phyloP scores from a whole-genome alignment of 2,113 vertebrate species.

The Gymnorhina tibicen region DNA sequence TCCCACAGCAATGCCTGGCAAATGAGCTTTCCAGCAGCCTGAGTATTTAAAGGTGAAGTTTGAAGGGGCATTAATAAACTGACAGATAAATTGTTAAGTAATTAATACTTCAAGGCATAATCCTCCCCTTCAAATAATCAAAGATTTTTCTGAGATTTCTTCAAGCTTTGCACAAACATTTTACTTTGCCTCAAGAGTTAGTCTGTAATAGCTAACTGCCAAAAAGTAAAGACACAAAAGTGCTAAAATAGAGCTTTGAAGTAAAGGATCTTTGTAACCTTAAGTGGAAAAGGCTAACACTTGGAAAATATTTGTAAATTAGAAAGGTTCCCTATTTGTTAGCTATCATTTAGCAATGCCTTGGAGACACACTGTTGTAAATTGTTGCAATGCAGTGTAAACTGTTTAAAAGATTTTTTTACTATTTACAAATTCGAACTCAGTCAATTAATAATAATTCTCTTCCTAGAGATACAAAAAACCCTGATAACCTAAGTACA shows the following conservation, averaged over 20 bases:
- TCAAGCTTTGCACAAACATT: background rate
- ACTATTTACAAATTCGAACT: background rate
- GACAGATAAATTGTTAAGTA: slow-evolving; percentile 41
- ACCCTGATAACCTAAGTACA: background rate
- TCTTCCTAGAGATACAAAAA: background rate
- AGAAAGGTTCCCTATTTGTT: background rate
- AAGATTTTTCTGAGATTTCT: background rate
- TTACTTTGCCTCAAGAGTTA: background rate
- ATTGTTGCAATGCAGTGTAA: background rate
- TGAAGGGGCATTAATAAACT: slow-evolving; percentile 31
- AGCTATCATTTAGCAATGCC: background rate
- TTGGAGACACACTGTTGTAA: background rate
- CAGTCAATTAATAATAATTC: background rate
- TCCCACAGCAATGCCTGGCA: background rate
- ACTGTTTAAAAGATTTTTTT: background rate
- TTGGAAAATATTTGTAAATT: background rate
- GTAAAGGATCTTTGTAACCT: background rate
- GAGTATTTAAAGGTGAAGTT: background rate
- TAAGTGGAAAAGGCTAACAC: background rate
- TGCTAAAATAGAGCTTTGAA: background rate
- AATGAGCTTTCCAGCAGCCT: background rate
- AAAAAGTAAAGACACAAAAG: background rate
- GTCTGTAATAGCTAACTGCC: background rate
- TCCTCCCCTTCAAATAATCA: background rate
- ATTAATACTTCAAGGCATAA: slow-evolving; percentile 31